These are phyloP conservation scores for Cistogaster globosa DNA, from an alignment of 2,888 invertebrate genomes.

Conservation along the genomic window DNA sequence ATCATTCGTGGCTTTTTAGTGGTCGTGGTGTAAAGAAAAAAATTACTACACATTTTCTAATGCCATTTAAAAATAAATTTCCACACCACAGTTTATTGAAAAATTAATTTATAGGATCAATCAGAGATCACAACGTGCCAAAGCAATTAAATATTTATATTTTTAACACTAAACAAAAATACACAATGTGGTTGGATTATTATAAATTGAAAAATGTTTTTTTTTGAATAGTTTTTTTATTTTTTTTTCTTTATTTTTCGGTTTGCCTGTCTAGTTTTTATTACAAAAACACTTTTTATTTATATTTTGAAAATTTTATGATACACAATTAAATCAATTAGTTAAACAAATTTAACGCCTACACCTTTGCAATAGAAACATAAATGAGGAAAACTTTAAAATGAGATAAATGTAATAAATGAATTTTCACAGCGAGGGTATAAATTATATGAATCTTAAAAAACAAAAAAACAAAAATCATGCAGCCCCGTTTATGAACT, in stretches of 20 bases:
- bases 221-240: slow-evolving; percentile 14
- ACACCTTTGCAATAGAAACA: slow-evolving; percentile 31
- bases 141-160: slow-evolving; percentile 61
- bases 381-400: neutral
- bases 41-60: slow-evolving; percentile 16
- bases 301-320: slow-evolving; percentile 48
- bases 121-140: slow-evolving; percentile 62
- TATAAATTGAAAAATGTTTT: neutral
- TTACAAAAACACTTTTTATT: slow-evolving; percentile 9
- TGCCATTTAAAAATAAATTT: slow-evolving; percentile 37
- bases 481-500: slow-evolving; percentile 17
- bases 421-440: slow-evolving; percentile 43
- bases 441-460: slow-evolving; percentile 32
- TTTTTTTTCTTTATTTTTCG: slow-evolving; percentile 16
- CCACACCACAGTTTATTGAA: slow-evolving; percentile 47
- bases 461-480: neutral
- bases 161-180: slow-evolving; percentile 21
- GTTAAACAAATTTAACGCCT: slow-evolving; percentile 69
- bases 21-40: slow-evolving; percentile 21
- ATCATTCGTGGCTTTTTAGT: slow-evolving; percentile 26
- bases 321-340: slow-evolving; percentile 67
- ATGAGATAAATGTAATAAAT: slow-evolving; percentile 17
- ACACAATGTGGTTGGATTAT: slow-evolving; percentile 26
- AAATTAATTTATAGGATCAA: slow-evolving; percentile 63
- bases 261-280: neutral